Evolutionary conservation across 2,113 vertebrate genomes (phyloP), one percentile per base, ranked within the genome.

Genomic region (Pao palembangensis): DNA sequence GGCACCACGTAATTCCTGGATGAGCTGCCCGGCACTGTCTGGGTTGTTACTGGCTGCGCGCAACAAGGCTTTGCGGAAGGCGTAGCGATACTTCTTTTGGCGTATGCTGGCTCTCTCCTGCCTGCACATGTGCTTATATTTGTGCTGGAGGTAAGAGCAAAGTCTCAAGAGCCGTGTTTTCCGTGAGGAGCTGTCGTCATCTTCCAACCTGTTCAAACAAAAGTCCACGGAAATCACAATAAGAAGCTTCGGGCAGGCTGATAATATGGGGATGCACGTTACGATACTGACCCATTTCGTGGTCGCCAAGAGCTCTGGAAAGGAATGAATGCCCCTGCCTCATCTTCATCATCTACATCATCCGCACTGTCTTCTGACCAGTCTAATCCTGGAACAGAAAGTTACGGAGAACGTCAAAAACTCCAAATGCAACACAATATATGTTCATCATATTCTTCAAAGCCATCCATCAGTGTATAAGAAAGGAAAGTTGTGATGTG

Each of bases 331-430:
- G 90, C 90, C 64, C 95, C 94, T 6, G 90, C 91, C 58, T 95
- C 94, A 60, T 91, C 83, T 1, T 82, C 80, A 1, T 85, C 80
- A 2, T 82, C 86, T 17, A 95, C 85, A 28, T 98, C 94, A 69
- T 97, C 94, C 71, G 93, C 93, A 63, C 97, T 99, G 81, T 98
- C 97, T 87, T 99, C 97, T 67, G 97, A 99, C 97, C 97, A 99
- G 88, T 99, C 97, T 90, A 99, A 81, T 56, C 96, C 97, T 99
- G 84, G 20, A 65, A 78, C 42, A 71, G 14, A 84, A 59, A 23
- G 47, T 49, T 5, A 17, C n/a, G n/a, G 47, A 49, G 47, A 49
- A 20, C 17, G 17, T 56, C 86, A 82, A 86, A 68, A 60, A 43
- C 44, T 55, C 59, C 14, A 54, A 16, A 18, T 13, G 17, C 18